Base-by-base conservation (phyloP, 2,888 invertebrate species). In the Agriopis leucophaearia region DNA sequence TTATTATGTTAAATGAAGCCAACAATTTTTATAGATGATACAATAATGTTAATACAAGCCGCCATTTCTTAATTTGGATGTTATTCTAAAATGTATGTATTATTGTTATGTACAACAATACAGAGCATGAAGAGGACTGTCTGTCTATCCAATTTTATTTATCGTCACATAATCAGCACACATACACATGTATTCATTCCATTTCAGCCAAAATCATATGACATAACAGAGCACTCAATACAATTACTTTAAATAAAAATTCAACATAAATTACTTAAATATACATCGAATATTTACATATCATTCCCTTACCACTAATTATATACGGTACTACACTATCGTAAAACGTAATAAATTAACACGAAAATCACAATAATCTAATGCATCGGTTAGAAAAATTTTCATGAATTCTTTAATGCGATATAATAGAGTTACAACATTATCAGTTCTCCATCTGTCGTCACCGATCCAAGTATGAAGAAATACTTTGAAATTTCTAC, bases 211-310 rank as follows among this genome's bases (percentile, higher is more conserved):
- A 62, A 66, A 54, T 36, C n/a, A 55, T 70, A 70, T 63, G 66
- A 57, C 64, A 70, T 67, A 67, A 27, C 56, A 57, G 38, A 57
- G 38, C 65, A 58, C 16, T 40, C 15, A 71, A 61, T 76, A 77
- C 83, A 85, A 6, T 74, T 82, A 78, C 79, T 79, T 79, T 80
- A 59, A 48, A 15, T n/a, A 48, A 42, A 78, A 81, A 80, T 73
- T 79, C 76, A 87, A 87, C 86, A 89, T 91, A 91, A 91, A 87
- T 91, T 88, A 91, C 84, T 86, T 65, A 81, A 88, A 83, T 80
- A 74, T 78, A 82, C 82, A 79, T 74, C 76, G 74, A 80, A 86
- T 92, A 91, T 92, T 89, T 91, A 92, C 92, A 91, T 78, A 80
- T 80, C 66, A 74, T 74, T 75, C 71, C 52, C 74, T 77, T 67